These are phyloP conservation scores for Agraylea sexmaculata DNA, from an alignment of 1,140 invertebrate genomes.

Conservation along the genomic window DNA sequence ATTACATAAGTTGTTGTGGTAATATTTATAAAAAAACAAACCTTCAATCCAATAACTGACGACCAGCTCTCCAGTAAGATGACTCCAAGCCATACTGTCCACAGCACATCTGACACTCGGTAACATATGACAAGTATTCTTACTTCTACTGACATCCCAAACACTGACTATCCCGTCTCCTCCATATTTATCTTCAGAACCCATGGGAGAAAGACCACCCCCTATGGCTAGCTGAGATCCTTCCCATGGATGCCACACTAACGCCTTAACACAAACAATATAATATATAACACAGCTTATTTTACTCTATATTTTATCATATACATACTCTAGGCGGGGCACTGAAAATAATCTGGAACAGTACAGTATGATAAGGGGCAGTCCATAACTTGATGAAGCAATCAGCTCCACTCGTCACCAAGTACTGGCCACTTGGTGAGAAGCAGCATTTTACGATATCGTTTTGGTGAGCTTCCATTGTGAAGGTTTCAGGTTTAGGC, in stretches of 20 bases:
- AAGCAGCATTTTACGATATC: conserved; percentile 9
- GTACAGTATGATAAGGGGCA: conserved; percentile 10
- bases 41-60: conserved; percentile 19
- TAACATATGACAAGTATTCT: conserved; percentile 13
- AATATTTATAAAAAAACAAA: conserved; percentile 1
- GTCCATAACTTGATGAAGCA: conserved; percentile 16
- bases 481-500: too few species aligned
- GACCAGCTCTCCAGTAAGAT: conserved; percentile 14
- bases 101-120: conserved; percentile 11
- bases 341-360: conserved; percentile 16
- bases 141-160: conserved; percentile 15
- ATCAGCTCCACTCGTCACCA: conserved; percentile 17
- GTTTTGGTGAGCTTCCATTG: conserved; percentile 6
- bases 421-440: conserved; percentile 13
- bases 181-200: conserved; percentile 5
- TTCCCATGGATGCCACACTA: conserved; percentile 19
- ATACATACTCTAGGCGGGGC: conserved; percentile 14
- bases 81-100: conserved; percentile 14
- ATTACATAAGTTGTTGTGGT: neutral
- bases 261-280: conserved; percentile 5
- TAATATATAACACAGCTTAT: neutral
- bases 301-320: too few species aligned
- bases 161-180: conserved; percentile 17
- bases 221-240: conserved; percentile 15
- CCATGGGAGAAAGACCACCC: conserved; percentile 8